Evolutionary conservation across 1,140 invertebrate genomes (phyloP).

Genomic region (Chrysoperla carnea): DNA sequence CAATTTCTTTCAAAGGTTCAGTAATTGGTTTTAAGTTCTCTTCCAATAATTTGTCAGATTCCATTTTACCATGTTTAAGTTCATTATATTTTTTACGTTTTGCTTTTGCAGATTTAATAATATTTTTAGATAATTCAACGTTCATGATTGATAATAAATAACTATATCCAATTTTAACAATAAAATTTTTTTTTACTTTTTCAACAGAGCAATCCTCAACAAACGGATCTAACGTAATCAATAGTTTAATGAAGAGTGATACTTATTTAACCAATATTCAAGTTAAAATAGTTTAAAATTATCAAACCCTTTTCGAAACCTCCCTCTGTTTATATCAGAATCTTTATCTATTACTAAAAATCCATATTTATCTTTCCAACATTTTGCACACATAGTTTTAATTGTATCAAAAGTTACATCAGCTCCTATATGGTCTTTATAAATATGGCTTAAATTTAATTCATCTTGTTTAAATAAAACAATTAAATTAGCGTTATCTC

Average conservation of each 20-base stretch:
- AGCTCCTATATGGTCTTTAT: slow-evolving; percentile 21
- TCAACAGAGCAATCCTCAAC: too few species aligned
- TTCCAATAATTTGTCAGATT: slow-evolving; percentile 2
- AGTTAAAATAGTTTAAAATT: too few species aligned
- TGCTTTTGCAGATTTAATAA: slow-evolving; percentile 3
- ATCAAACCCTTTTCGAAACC: slow-evolving; percentile 13
- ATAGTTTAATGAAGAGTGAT: too few species aligned
- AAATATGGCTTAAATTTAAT: slow-evolving; percentile 21
- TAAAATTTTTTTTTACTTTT: too few species aligned
- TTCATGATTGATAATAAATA: too few species aligned
- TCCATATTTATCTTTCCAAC: slow-evolving; percentile 11
- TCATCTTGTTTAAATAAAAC: slow-evolving; percentile 23
- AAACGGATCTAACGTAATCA: too few species aligned
- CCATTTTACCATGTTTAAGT: slow-evolving; percentile 4
- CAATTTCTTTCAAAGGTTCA: slow-evolving; percentile 7
- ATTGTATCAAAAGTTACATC: slow-evolving; percentile 15
- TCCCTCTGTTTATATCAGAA: slow-evolving; percentile 9
- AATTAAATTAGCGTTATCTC: slow-evolving; percentile 22
- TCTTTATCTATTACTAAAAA: slow-evolving; percentile 18
- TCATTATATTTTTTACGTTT: slow-evolving; percentile 4
- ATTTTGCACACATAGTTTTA: slow-evolving; percentile 10
- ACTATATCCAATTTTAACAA: too few species aligned
- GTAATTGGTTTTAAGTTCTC: slow-evolving; percentile 8
- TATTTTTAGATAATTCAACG: too few species aligned
- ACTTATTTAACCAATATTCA: too few species aligned